Evolutionary conservation across 53 echinoderm and acorn worm species (phyloP), one percentile per base, ranked within the genome.

Genomic region (Pentamera pediparva): DNA sequence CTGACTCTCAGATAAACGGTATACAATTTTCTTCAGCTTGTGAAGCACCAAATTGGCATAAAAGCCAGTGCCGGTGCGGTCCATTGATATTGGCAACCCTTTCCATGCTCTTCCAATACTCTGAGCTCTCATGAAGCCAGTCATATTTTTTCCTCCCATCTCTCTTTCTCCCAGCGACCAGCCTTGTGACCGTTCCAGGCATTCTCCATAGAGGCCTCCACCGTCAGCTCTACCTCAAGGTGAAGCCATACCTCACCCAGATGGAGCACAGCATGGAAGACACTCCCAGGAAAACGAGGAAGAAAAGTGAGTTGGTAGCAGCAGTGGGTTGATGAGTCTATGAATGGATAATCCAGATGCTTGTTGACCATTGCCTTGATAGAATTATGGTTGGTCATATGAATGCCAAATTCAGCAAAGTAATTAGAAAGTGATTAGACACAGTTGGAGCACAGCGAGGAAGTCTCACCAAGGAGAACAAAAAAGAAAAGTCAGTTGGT

Each of bases 261-360:
- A 79, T 95, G 79, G 90, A 95, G 39, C 90, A 95, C 63, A 95
- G 95, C 41, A 87, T 95, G 77, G 85, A 85, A 22, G 79, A 81
- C 39, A 58, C 73, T 20, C 45, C 53, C 38, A 78, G 56, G 43
- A 79, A 79, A 74, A 71, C 58, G 31, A 87, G 65, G 53, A 81
- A 77, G 31, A 73, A 75, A 52, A 78, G 56, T 84, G 61, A 84
- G 83, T 74, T 58, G 65, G 5, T 15, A 13, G 2, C 21, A 33
- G 32, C 10, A 45, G 62, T 62, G 25, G 29, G 62, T 62, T 6
- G 34, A 62, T 25, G 5, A n/a, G n/a, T n/a, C n/a, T n/a, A n/a
- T n/a, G 47, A 45, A 45, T 45, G 47, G n/a, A 45, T 15, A 45
- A 45, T 45, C n/a, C 13, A 15, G 47, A 12, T n/a, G n/a, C n/a